These are phyloP conservation scores for Gasterosteus nipponicus DNA, from an alignment of 2,113 vertebrate species.

Conservation along the genomic window DNA sequence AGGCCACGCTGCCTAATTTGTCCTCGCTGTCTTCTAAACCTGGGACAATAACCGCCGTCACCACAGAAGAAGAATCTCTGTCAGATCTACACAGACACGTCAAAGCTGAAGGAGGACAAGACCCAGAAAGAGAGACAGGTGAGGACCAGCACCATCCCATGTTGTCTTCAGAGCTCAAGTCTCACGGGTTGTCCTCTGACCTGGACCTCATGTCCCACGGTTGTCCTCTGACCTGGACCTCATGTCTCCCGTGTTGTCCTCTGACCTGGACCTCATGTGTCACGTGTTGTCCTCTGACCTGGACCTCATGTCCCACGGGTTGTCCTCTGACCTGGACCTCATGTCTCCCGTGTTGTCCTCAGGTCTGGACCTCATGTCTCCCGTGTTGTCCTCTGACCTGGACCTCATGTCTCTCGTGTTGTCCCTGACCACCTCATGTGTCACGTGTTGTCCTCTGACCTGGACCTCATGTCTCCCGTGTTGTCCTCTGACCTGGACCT, in stretches of 20 bases:
- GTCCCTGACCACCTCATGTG: too few species aligned
- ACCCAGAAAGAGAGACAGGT: constrained; percentile 28
- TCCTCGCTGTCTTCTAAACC: constrained; percentile 39
- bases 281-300: constrained; percentile 18
- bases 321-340: background rate
- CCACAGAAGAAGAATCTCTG: constrained; percentile 48
- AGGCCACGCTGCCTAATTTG: constrained; percentile 19
- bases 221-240: too few species aligned
- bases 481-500: background rate
- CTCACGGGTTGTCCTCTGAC: background rate
- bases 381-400: constrained; percentile 17
- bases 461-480: constrained; percentile 15
- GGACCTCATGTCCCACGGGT: constrained; percentile 12
- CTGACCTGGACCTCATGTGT: constrained; percentile 32
- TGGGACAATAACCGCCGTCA: background rate
- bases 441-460: background rate
- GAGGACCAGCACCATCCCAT: background rate
- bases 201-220: background rate
- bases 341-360: background rate
- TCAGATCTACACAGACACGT: constrained; percentile 29
- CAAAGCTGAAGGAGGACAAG: constrained; percentile 1
- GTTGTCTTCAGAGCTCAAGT: constrained; percentile 37
- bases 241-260: background rate
- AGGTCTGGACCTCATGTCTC: constrained; percentile 34
- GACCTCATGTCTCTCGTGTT: constrained; percentile 10